A percentile compares a stretch with the other conserved stretches of the same genome.
Conservation (phyloP, 2,888 invertebrate species). For the Polyploca ridens region DNA sequence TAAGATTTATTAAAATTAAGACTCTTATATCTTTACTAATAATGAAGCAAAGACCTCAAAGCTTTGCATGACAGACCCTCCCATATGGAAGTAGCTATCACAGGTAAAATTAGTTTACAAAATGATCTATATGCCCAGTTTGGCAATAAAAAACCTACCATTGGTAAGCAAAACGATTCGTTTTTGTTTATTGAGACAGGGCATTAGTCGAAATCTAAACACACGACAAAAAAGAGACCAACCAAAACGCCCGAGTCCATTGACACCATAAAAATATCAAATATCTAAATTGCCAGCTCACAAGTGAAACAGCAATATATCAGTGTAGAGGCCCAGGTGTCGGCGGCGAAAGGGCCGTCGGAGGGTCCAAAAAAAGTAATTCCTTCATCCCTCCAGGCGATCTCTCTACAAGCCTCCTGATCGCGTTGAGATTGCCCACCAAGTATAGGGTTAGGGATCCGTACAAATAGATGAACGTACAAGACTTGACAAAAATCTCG, state of each 20-base stretch:
- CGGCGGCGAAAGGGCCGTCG: constrained; percentile 40
- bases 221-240: not conserved
- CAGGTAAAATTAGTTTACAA: too few species aligned
- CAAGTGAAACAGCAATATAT: constrained; percentile 19
- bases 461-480: not conserved
- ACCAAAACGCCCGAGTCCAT: too few species aligned
- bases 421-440: constrained; percentile 31
- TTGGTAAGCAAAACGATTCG: too few species aligned
- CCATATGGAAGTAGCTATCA: too few species aligned
- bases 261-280: constrained; percentile 11
- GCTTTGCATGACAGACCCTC: too few species aligned
- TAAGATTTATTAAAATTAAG: too few species aligned
- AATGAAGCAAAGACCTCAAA: too few species aligned
- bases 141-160: too few species aligned
- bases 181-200: too few species aligned
- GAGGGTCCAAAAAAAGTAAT: constrained; percentile 42
- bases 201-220: not conserved
- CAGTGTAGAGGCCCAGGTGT: constrained; percentile 35
- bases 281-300: constrained; percentile 23
- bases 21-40: too few species aligned
- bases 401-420: constrained; percentile 38
- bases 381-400: constrained; percentile 40
- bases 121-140: too few species aligned
- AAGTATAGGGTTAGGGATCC: not conserved
- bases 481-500: too few species aligned